Conservation (phyloP, 2,113 vertebrate genomes). For the Erpornis zantholeuca region DNA sequence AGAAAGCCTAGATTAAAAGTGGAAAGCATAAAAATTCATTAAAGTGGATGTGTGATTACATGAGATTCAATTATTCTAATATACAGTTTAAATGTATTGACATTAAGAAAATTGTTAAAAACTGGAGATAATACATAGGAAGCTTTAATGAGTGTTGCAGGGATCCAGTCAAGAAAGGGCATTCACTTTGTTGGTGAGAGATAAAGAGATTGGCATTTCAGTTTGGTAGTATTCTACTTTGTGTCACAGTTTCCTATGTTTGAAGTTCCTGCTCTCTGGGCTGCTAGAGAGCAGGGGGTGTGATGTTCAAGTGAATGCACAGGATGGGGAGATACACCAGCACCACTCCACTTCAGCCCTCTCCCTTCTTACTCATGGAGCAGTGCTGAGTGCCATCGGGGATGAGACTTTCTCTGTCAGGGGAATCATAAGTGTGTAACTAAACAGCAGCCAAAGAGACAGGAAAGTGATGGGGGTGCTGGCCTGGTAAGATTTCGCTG, state of each 20-base stretch:
- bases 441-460: background rate
- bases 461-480: background rate
- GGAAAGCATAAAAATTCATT: background rate
- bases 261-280: conserved; percentile 4
- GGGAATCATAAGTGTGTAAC: background rate
- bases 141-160: background rate
- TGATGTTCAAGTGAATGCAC: background rate
- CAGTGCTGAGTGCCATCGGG: background rate
- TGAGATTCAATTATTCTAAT: background rate
- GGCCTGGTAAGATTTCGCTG: background rate
- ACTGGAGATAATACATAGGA: background rate
- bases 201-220: background rate
- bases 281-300: conserved; percentile 19
- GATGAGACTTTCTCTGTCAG: background rate
- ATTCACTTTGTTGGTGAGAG: background rate
- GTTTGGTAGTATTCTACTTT: background rate
- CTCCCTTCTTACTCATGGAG: conserved; percentile 46
- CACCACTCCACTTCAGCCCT: conserved; percentile 16
- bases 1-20: background rate
- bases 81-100: background rate
- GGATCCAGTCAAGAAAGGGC: background rate
- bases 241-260: background rate
- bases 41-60: background rate
- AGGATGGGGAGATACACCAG: background rate
- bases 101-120: conserved; percentile 13